These are phyloP conservation scores for Cynoglossus semilaevis DNA, from an alignment of 2,113 vertebrate genomes.

Conservation along the genomic window DNA sequence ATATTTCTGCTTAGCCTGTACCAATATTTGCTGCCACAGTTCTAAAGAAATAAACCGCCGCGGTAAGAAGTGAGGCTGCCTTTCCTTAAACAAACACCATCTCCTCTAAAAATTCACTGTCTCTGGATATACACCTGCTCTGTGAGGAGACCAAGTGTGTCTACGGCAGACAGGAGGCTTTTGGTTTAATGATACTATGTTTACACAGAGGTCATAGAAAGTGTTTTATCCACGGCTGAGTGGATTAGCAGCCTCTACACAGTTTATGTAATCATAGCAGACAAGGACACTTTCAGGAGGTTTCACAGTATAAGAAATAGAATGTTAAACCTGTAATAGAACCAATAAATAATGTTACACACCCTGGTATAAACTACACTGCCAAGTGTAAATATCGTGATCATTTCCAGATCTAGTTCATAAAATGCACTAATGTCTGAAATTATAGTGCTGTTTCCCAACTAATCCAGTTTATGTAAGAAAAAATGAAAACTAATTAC, in stretches of 20 bases:
- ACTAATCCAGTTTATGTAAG: too few species aligned
- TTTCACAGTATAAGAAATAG: background rate
- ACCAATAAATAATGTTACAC: too few species aligned
- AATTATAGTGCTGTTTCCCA: too few species aligned
- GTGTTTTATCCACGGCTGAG: constrained; percentile 25
- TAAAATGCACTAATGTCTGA: too few species aligned
- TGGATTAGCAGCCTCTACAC: constrained; percentile 15
- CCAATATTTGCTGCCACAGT: constrained; percentile 21
- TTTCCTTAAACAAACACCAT: background rate
- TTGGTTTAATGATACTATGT: constrained; percentile 15
- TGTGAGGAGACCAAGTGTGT: constrained; percentile 10
- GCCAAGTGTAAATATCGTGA: too few species aligned
- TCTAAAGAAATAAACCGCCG: background rate
- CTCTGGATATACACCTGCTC: constrained; percentile 30
- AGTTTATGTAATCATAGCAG: constrained; percentile 13
- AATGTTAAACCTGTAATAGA: background rate
- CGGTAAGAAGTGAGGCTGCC: background rate
- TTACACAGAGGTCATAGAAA: constrained; percentile 32
- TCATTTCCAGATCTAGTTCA: too few species aligned
- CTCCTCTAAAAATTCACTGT: constrained; percentile 36
- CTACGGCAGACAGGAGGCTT: constrained; percentile 24
- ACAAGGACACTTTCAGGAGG: background rate
- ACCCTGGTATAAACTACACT: too few species aligned
- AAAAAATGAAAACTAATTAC: too few species aligned
- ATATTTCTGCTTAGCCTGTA: constrained; percentile 10